phyloP scores from a whole-genome alignment of 2,113 vertebrate genomes.

The Ictalurus furcatus region DNA sequence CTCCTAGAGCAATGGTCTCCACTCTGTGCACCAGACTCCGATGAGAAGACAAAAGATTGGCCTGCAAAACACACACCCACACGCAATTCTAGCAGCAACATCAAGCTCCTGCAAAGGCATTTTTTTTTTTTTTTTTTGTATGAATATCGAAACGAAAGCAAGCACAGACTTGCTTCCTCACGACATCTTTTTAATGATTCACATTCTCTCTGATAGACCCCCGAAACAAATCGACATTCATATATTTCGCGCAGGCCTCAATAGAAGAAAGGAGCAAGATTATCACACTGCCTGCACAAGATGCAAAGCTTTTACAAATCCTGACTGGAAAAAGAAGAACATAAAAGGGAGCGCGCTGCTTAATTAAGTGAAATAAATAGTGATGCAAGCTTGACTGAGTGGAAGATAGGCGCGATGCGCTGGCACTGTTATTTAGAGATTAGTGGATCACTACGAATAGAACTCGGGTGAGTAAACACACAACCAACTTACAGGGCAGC shows the following conservation, averaged over 20 bases:
- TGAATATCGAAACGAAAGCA: neutral
- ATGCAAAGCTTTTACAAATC: slow-evolving; percentile 28
- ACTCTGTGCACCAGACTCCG: slow-evolving; percentile 89
- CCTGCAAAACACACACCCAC: slow-evolving; percentile 68
- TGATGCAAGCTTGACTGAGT: slow-evolving; percentile 14
- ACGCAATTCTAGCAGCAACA: neutral
- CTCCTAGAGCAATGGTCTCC: slow-evolving; percentile 89
- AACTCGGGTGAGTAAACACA: slow-evolving; percentile 31
- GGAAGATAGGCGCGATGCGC: neutral
- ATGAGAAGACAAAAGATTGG: slow-evolving; percentile 95
- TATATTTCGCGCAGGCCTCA: neutral
- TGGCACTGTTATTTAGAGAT: slow-evolving; percentile 41
- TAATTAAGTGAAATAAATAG: slow-evolving; percentile 43
- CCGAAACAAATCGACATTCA: neutral
- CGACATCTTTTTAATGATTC: slow-evolving; percentile 5
- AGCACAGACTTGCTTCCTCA: neutral
- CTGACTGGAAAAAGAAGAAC: slow-evolving; percentile 26
- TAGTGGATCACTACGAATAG: slow-evolving; percentile 11
- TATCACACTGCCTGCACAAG: slow-evolving; percentile 13
- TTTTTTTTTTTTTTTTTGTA: neutral
- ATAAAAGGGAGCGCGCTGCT: slow-evolving; percentile 13
- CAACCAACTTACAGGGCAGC: slow-evolving; percentile 89
- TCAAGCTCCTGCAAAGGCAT: neutral
- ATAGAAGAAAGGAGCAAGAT: slow-evolving; percentile 6
- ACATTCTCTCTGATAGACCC: neutral